These are phyloP conservation scores for Ovis canadensis DNA, from an alignment of 2,113 vertebrate species.

Conservation along the genomic window DNA sequence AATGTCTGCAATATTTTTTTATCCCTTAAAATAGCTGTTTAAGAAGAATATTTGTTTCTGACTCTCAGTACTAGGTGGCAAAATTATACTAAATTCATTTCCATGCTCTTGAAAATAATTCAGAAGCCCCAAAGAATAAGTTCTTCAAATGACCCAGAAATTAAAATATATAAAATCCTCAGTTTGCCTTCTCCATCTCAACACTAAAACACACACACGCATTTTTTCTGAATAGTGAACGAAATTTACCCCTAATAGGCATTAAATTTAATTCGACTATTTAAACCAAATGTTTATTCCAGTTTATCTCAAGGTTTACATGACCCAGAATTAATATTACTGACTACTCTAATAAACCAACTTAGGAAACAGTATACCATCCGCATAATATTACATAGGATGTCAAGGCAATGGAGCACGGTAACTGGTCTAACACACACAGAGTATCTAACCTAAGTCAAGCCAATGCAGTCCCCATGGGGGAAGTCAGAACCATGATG, in stretches of 20 bases:
- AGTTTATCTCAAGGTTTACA: slow-evolving; percentile 42
- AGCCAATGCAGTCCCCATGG: slow-evolving; percentile 53
- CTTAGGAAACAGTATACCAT: not conserved
- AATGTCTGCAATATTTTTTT: not conserved
- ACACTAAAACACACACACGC: not conserved
- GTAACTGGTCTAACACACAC: slow-evolving; percentile 52
- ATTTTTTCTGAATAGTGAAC: slow-evolving; percentile 2
- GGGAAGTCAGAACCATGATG: slow-evolving; percentile 63
- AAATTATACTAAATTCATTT: slow-evolving; percentile 6
- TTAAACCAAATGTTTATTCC: not conserved
- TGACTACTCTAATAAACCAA: slow-evolving; percentile 27
- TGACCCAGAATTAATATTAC: slow-evolving; percentile 9
- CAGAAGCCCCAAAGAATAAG: not conserved
- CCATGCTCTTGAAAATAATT: not conserved
- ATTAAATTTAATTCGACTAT: slow-evolving; percentile 30
- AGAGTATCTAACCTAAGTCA: slow-evolving; percentile 36
- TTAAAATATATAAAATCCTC: not conserved
- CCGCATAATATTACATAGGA: slow-evolving; percentile 14
- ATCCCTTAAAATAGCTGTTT: slow-evolving; percentile 9
- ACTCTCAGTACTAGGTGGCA: not conserved
- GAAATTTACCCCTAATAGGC: slow-evolving; percentile 21
- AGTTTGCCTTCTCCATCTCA: slow-evolving; percentile 1
- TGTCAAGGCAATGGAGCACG: slow-evolving; percentile 49
- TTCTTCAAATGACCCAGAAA: not conserved
- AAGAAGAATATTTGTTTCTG: not conserved